A percentile compares a stretch with the other conserved stretches of the same genome.
Conservation (phyloP, 30 jellyfish, hydroid and myxozoan genomes). For the Aurelia aurita region DNA sequence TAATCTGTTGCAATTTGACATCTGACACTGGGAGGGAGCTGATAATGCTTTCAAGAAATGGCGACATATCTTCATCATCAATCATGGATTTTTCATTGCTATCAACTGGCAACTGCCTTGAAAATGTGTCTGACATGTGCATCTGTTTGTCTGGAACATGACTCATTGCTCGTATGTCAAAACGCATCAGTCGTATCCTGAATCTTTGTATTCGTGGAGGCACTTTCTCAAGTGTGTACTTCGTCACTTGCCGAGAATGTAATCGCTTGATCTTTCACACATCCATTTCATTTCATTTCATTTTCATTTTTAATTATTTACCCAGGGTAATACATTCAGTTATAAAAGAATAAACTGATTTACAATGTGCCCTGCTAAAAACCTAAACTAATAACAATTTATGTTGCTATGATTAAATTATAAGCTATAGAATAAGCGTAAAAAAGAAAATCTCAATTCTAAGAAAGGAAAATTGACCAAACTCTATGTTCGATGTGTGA, state of each 20-base stretch:
- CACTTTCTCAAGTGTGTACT: constrained; percentile 17
- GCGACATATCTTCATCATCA: constrained; percentile 18
- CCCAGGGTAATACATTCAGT: too few relatives aligned
- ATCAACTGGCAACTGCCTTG: constrained; percentile 22
- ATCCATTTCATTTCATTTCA: too few relatives aligned
- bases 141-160: constrained; percentile 11
- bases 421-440: too few relatives aligned
- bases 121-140: constrained; percentile 10
- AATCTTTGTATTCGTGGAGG: constrained; percentile 11
- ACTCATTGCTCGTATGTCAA: constrained; percentile 15
- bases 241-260: background rate
- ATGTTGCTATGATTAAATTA: too few relatives aligned
- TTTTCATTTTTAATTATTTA: too few relatives aligned
- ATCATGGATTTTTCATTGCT: too few relatives aligned
- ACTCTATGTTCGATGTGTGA: too few relatives aligned
- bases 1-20: constrained; percentile 14
- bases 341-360: too few relatives aligned
- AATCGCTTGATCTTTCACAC: constrained; percentile 20
- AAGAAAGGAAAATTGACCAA: too few relatives aligned
- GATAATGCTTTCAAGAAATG: constrained; percentile 17
- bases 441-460: too few relatives aligned
- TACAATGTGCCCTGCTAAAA: too few relatives aligned
- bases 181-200: constrained; percentile 32
- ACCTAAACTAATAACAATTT: too few relatives aligned
- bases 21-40: constrained; percentile 22